Evolutionary conservation across 2,888 invertebrate species (phyloP), one percentile per base, ranked within the genome.

Genomic region (Cremastinae sp.): DNA sequence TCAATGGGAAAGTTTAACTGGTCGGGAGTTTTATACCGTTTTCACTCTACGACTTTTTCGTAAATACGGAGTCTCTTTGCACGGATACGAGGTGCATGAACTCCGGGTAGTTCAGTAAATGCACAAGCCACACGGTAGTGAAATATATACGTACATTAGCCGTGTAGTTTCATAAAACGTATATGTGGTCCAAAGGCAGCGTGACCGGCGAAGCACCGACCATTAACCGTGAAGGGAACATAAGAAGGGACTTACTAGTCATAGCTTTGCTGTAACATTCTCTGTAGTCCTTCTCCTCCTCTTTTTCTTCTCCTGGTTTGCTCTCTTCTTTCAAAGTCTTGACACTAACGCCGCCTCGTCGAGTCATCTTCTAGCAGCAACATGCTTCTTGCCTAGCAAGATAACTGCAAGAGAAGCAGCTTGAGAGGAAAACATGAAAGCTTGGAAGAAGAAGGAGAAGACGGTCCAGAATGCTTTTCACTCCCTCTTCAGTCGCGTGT

Each of bases 211-310:
- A 80, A 80, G 81, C 80, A 80, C 75, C 82, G 74, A 81, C 83
- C 83, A 83, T 85, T 85, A 84, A 82, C 82, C 81, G 62, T 78
- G 73, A 64, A 74, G 80, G 81, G 28, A 28, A 83, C 84, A 84
- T 83, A 84, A 84, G 83, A 84, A 86, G 82, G 80, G 81, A 81
- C 83, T 85, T 81, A 83, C 83, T 82, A 82, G 81, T 83, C 83
- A 81, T 81, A 81, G 78, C 79, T 74, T 69, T 58, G 58, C 64
- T 74, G 68, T 69, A 71, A 79, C 74, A 77, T 77, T 71, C 70
- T 73, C 75, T 41, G 53, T 22, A 68, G 45, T 45, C 43, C 56
- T 41, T 45, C 51, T 56, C 2, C 28, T 37, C 12, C 59, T 12
- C 35, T 28, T 28, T 5, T 5, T 28, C 5, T 5, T 28, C 28